Conservation (phyloP, 2,113 vertebrate genomes). For the Heterochromis multidens region DNA sequence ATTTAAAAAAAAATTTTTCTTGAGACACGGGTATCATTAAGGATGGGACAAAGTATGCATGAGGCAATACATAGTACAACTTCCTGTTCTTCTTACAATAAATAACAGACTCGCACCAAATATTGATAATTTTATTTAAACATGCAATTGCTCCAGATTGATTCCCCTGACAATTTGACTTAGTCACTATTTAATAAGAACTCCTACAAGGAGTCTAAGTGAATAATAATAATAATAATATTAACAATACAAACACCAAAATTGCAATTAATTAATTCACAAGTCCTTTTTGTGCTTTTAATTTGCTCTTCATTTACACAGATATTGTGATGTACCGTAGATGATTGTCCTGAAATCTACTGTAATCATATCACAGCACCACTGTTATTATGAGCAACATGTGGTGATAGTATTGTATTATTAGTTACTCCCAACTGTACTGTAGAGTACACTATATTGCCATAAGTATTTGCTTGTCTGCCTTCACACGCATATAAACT, state of each 20-base stretch:
- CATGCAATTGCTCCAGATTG: background rate
- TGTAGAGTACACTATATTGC: too few species aligned
- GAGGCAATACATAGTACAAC: background rate
- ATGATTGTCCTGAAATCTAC: too few species aligned
- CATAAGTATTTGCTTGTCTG: too few species aligned
- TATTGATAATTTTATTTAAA: background rate
- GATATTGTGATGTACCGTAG: background rate
- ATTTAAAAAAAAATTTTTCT: background rate
- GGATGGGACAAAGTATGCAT: background rate
- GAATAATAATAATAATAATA: background rate
- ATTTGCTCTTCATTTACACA: background rate
- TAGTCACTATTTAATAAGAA: background rate
- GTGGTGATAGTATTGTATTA: background rate
- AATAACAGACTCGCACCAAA: background rate
- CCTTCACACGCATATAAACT: too few species aligned
- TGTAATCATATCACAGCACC: background rate
- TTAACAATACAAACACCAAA: background rate
- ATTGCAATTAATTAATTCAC: background rate
- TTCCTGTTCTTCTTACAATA: background rate
- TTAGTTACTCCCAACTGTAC: background rate
- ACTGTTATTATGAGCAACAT: background rate
- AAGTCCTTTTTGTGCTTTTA: background rate
- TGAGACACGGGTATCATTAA: background rate
- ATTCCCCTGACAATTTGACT: background rate
- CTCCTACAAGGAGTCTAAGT: background rate